These are phyloP conservation scores for Apotomis betuletana DNA, from an alignment of 2,888 invertebrate genomes.

Conservation along the genomic window DNA sequence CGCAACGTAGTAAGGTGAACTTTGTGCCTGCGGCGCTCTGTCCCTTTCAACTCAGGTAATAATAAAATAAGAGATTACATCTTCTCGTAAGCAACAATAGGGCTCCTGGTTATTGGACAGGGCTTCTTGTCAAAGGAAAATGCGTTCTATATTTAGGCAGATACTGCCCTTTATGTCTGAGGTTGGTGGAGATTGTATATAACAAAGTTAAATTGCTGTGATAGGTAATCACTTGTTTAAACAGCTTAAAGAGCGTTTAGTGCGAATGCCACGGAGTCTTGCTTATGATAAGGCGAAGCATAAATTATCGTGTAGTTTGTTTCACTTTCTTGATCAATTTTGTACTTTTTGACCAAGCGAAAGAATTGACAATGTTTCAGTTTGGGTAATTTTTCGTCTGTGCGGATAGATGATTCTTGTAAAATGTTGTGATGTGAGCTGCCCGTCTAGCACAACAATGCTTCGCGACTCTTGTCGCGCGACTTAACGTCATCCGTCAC, in stretches of 20 bases:
- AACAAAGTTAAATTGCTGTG: slow-evolving; percentile 68
- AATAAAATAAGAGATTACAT: slow-evolving; percentile 81
- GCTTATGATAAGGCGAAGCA: slow-evolving; percentile 18
- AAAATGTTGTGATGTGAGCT: too few relatives aligned
- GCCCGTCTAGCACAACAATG: too few relatives aligned
- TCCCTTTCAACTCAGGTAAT: slow-evolving; percentile 76
- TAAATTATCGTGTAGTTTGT: neutral
- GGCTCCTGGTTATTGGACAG: slow-evolving; percentile 73
- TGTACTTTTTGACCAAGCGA: neutral
- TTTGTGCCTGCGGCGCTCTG: slow-evolving; percentile 47
- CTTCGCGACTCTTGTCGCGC: too few relatives aligned
- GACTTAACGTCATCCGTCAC: too few relatives aligned
- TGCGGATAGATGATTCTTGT: too few relatives aligned
- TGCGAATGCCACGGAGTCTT: slow-evolving; percentile 57
- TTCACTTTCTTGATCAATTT: neutral
- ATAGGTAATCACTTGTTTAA: slow-evolving; percentile 73
- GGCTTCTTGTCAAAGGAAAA: slow-evolving; percentile 53
- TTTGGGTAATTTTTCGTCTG: too few relatives aligned
- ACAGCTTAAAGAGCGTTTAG: slow-evolving; percentile 58
- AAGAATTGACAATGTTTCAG: too few relatives aligned
- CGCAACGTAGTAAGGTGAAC: slow-evolving; percentile 45
- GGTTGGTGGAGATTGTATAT: slow-evolving; percentile 59
- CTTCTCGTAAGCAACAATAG: slow-evolving; percentile 80
- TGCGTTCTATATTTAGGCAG: slow-evolving; percentile 44
- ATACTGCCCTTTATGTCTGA: neutral